These are phyloP conservation scores for Elysia chlorotica DNA, from an alignment of 1,140 invertebrate genomes.

Conservation along the genomic window DNA sequence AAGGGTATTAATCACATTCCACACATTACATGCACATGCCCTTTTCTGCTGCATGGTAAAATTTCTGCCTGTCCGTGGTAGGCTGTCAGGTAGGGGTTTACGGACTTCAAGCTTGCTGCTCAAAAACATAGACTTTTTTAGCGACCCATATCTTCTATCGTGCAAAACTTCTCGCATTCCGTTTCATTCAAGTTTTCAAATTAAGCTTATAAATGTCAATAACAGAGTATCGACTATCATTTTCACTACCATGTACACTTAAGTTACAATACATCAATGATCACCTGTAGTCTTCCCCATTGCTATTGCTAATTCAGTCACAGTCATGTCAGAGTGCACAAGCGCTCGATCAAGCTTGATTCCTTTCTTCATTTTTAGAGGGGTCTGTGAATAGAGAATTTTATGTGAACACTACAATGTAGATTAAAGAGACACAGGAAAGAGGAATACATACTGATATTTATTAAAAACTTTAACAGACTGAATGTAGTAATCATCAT, in stretches of 20 bases:
- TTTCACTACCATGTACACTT: background rate
- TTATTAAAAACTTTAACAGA: background rate
- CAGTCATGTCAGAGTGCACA: constrained; percentile 28
- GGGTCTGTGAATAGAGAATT: background rate
- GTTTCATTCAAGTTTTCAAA: background rate
- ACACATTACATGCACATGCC: no score
- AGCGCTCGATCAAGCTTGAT: constrained; percentile 2
- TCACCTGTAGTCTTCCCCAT: constrained; percentile 28
- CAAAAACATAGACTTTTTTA: no score
- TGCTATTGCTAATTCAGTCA: constrained; percentile 22
- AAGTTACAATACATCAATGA: background rate
- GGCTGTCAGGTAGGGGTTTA: no score
- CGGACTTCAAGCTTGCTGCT: no score
- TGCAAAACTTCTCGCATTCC: background rate
- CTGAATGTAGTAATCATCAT: no score
- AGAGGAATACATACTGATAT: background rate
- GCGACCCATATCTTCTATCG: background rate
- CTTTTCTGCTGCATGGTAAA: no score
- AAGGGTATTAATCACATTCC: no score
- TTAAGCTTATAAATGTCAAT: background rate
- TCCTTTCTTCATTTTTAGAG: constrained; percentile 14
- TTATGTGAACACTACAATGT: background rate
- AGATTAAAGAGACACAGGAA: background rate
- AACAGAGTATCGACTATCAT: background rate
- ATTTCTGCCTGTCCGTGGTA: no score